Evolutionary conservation across 2,113 vertebrate genomes (phyloP), one percentile per base, ranked within the genome.

Genomic region (Sterna hirundo): DNA sequence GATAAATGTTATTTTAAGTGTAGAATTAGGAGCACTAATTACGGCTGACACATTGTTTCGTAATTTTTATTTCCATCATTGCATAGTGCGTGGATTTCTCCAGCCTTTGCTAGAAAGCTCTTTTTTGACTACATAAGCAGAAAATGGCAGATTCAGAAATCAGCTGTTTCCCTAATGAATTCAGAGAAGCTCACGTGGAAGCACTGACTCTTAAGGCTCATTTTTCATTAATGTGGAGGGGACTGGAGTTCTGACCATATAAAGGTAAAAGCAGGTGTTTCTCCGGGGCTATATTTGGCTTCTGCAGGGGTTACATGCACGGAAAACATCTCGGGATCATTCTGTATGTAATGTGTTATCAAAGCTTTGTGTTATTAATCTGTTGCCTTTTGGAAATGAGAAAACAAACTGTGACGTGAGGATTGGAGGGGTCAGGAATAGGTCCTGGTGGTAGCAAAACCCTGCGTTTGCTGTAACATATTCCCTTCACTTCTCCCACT

Each of bases 111-210:
- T 74, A 36, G 52, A 54, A 32, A 93, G 70, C 11, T 58, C 36
- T 68, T 68, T 80, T 93, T 74, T 96, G 83, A 88, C 95, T 77
- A 47, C 83, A 61, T 94, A 92, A 97, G 94, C 89, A 90, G 93
- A 95, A 97, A 93, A 96, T 42, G 91, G 83, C 93, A 91, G 94
- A 95, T 93, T 97, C 96, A 93, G 94, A 96, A 96, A 96, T 97
- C 91, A 96, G 57, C 94, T 93, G 42, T 94, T 98, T 97, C 90
- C 89, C 86, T 87, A 52, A 83, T 79, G 61, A 95, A 76, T 96
- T 97, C 91, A 94, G 89, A 54, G 26, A 86, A 92, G 95, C 79
- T 91, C 77, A 54, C 17, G 1, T 94, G 91, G 93, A 90, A 97
- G 95, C 64, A 52, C 47, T 44, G 89, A 93, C 86, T 97, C 74